Base-by-base conservation (phyloP, 2,888 invertebrate species). In the Salpingus planirostris region DNA sequence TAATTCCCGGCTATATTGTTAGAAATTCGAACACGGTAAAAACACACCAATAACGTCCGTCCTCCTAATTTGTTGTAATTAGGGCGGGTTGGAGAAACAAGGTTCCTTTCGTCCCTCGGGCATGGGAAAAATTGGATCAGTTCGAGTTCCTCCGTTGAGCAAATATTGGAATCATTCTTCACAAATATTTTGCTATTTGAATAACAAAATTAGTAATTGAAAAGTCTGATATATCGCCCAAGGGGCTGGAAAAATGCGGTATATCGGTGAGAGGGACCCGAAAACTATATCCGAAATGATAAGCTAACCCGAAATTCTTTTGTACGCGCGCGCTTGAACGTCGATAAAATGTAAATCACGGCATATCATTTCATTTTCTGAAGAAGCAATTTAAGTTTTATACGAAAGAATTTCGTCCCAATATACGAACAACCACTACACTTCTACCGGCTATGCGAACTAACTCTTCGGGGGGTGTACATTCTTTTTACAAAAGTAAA, bases 321-420 rank as follows among this genome's bases (percentile, higher is more conserved):
- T 43, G 38, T 43, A 35, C 35, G 27, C 23, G 23, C 31, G 21
- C 21, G 21, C 28, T 24, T 11, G 22, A 21, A 29, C 38, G 30
- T 12, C 31, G 43, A 43, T 45, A 43, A 45, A 43, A 45, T 45
- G 43, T 43, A 45, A 41, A 45, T 45, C 44, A 38, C 29, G 24
- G 39, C 37, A 41, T 38, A 44, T 44, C 40, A 40, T 36, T 36
- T 43, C 44, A 44, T 43, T 43, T 35, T 37, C 31, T 25, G 36
- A n/a, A 30, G 38, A 46, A 34, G 36, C 46, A 40, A 46, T 46
- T 46, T 43, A 42, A 42, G 40, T 44, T 44, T 44, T 42, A 42
- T 42, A 29, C 27, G 24, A 29, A 31, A 31, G 36, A 37, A 38
- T 44, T 44, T 40, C 32, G 32, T 37, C 37, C 40, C 42, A 40